These are phyloP conservation scores for Isaurus tuberculatus DNA, from an alignment of 92 coral and sea anemone genomes.

Conservation along the genomic window DNA sequence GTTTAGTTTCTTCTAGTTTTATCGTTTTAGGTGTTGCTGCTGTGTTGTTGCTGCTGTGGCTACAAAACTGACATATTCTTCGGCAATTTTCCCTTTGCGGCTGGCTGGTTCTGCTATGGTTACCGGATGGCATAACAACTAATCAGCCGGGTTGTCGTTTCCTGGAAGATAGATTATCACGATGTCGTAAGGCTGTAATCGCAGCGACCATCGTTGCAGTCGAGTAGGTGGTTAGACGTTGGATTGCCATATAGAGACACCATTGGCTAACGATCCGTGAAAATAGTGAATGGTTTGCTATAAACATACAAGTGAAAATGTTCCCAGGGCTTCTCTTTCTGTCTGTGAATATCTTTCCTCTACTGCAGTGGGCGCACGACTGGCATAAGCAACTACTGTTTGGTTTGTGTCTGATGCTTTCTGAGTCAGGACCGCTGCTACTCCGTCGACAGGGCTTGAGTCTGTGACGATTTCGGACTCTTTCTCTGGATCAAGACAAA, in stretches of 20 bases:
- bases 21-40: neutral
- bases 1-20: slow-evolving; percentile 14
- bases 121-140: slow-evolving; percentile 49
- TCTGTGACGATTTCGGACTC: slow-evolving; percentile 44
- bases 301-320: slow-evolving; percentile 9
- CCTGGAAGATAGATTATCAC: slow-evolving; percentile 20
- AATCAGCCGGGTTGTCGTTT: slow-evolving; percentile 50
- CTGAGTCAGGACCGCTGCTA: slow-evolving; percentile 42
- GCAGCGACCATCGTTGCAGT: slow-evolving; percentile 48
- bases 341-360: slow-evolving; percentile 8
- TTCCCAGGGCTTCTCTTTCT: slow-evolving; percentile 1
- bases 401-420: slow-evolving; percentile 34
- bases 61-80: neutral
- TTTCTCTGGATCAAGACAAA: slow-evolving; percentile 47
- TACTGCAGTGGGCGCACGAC: slow-evolving; percentile 27
- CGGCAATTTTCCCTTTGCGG: neutral
- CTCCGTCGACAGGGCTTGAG: slow-evolving; percentile 52
- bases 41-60: neutral
- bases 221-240: slow-evolving; percentile 34
- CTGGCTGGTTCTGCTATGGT: slow-evolving; percentile 18
- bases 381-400: slow-evolving; percentile 26
- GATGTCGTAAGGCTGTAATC: slow-evolving; percentile 32
- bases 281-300: neutral
- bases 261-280: slow-evolving; percentile 32
- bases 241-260: slow-evolving; percentile 23